These are phyloP conservation scores for Catostomus latipinnis DNA, from an alignment of 2,797 vertebrate species.

Conservation along the genomic window DNA sequence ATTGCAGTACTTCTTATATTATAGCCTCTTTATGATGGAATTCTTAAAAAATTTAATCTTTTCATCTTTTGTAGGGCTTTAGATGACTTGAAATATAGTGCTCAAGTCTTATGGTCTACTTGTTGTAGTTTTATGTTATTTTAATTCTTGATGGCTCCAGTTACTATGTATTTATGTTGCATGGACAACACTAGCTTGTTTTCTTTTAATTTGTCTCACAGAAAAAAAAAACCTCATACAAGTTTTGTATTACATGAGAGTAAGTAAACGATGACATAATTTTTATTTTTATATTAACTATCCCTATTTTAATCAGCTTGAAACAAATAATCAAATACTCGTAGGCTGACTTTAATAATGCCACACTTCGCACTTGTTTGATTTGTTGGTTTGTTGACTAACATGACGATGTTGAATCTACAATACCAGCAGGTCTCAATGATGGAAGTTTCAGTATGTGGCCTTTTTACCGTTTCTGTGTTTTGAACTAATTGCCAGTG, in stretches of 20 bases:
- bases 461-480: conserved; percentile 56
- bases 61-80: too few species aligned
- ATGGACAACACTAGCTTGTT: not conserved
- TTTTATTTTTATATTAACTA: not conserved
- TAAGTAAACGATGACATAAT: not conserved
- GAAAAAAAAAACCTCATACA: too few species aligned
- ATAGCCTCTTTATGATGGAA: too few species aligned
- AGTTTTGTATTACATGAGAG: not conserved
- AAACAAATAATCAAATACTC: not conserved
- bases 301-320: not conserved
- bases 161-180: not conserved
- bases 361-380: not conserved
- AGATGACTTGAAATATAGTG: too few species aligned
- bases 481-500: conserved; percentile 23
- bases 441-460: conserved; percentile 38
- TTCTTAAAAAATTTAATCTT: too few species aligned
- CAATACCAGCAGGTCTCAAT: not conserved
- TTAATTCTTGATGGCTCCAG: not conserved
- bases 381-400: not conserved
- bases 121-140: too few species aligned
- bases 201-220: too few species aligned
- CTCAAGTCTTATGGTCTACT: too few species aligned
- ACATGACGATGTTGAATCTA: not conserved
- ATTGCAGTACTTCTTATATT: too few species aligned
- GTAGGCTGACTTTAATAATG: not conserved